These are phyloP conservation scores for Alauda arvensis DNA, from an alignment of 2,797 vertebrate species.

Conservation along the genomic window DNA sequence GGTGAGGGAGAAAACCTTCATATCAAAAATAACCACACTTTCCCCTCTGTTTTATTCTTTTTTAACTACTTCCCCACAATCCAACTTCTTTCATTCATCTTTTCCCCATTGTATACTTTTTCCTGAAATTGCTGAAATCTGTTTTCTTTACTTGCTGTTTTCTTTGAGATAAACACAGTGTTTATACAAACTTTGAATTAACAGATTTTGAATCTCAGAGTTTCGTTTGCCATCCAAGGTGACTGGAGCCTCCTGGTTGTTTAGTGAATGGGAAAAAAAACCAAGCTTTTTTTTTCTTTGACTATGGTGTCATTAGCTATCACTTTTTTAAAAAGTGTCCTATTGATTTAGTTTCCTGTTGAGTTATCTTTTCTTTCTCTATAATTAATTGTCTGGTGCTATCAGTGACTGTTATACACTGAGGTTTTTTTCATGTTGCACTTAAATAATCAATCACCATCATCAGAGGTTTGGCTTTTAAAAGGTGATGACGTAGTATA, in stretches of 20 bases:
- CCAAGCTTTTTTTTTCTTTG: neutral
- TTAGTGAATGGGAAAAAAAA: neutral
- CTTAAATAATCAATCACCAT: neutral
- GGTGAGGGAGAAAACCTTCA: neutral
- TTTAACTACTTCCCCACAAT: neutral
- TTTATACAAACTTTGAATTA: neutral
- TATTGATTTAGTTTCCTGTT: neutral
- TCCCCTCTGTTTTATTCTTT: neutral
- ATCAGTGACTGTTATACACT: neutral
- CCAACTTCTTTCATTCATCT: neutral
- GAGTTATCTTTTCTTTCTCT: neutral
- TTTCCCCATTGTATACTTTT: neutral
- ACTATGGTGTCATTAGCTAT: neutral
- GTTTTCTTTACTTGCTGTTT: neutral
- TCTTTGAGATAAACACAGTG: neutral
- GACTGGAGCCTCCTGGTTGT: neutral
- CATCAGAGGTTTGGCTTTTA: neutral
- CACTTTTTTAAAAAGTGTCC: neutral
- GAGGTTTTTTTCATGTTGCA: neutral
- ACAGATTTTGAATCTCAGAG: neutral
- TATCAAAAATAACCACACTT: neutral
- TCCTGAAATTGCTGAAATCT: neutral
- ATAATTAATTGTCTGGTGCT: neutral
- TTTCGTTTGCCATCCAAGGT: neutral
- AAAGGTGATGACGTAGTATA: neutral